Percentiles rank a stretch among this genome's conserved stretches.
phyloP scores from a whole-genome alignment of 2,797 vertebrate species.

The Clarias platycephalus region DNA sequence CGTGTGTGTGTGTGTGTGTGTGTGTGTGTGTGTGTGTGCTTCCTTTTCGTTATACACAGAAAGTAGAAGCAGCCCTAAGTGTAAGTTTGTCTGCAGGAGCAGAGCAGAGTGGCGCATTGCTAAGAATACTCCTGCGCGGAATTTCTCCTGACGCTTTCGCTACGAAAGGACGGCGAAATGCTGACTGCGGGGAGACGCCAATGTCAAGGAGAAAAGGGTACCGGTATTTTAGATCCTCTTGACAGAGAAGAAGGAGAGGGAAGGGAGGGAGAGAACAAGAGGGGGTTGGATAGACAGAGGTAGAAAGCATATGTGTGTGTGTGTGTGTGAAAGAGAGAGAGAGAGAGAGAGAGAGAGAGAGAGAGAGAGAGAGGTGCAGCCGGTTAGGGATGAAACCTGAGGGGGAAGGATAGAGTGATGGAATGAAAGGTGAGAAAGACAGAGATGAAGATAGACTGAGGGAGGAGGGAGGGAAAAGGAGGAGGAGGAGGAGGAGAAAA shows the following conservation, averaged over 20 bases:
- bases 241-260: slow-evolving; percentile 32
- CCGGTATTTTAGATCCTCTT: slow-evolving; percentile 50
- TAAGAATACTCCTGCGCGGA: slow-evolving; percentile 44
- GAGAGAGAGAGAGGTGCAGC: slow-evolving; percentile 5
- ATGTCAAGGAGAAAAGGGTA: slow-evolving; percentile 52
- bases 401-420: slow-evolving; percentile 43
- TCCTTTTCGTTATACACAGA: background rate
- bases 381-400: slow-evolving; percentile 40
- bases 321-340: slow-evolving; percentile 5
- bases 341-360: too few relatives aligned
- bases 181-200: slow-evolving; percentile 49
- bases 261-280: background rate
- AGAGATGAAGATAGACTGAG: slow-evolving; percentile 39
- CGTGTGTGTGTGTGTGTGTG: background rate
- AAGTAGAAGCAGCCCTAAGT: background rate
- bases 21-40: background rate
- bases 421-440: slow-evolving; percentile 45
- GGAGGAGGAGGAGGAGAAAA: background rate
- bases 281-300: slow-evolving; percentile 1
- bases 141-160: slow-evolving; percentile 50
- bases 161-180: slow-evolving; percentile 47
- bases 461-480: background rate
- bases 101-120: slow-evolving; percentile 40
- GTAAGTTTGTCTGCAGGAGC: slow-evolving; percentile 27
- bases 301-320: slow-evolving; percentile 22